phyloP scores from a whole-genome alignment of 1,140 invertebrate species.

The Adoxophyes honmai region DNA sequence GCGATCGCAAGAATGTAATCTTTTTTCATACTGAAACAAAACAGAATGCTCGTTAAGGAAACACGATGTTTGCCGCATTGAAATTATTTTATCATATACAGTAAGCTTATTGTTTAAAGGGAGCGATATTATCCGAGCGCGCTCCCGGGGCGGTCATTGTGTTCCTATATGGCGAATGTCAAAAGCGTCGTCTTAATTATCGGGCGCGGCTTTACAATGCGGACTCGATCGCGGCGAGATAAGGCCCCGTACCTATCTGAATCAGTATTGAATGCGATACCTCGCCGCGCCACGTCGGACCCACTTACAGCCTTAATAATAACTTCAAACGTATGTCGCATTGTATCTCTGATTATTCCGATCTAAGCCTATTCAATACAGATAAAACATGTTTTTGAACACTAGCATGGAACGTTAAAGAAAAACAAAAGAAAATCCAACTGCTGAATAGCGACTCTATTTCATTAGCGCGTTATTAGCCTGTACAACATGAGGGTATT shows the following conservation, averaged over 20 bases:
- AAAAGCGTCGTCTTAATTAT: slow-evolving; percentile 77
- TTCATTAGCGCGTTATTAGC: not conserved
- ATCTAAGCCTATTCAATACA: slow-evolving; percentile 67
- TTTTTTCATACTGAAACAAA: slow-evolving; percentile 19
- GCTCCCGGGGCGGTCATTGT: slow-evolving; percentile 73
- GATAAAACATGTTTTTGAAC: slow-evolving; percentile 58
- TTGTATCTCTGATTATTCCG: slow-evolving; percentile 71
- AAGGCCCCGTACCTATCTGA: slow-evolving; percentile 62
- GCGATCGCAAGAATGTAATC: not conserved
- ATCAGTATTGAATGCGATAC: slow-evolving; percentile 64
- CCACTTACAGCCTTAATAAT: slow-evolving; percentile 70
- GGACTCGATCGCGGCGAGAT: slow-evolving; percentile 72
- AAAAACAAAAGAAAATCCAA: slow-evolving; percentile 40
- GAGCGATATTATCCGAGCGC: slow-evolving; percentile 65
- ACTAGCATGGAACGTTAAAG: slow-evolving; percentile 43
- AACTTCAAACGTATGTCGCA: slow-evolving; percentile 72
- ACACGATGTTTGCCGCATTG: slow-evolving; percentile 63
- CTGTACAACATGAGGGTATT: too few species aligned
- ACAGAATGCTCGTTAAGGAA: slow-evolving; percentile 59
- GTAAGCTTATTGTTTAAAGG: slow-evolving; percentile 69
- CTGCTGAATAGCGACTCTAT: slow-evolving; percentile 23
- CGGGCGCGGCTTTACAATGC: slow-evolving; percentile 71
- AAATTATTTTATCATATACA: slow-evolving; percentile 73
- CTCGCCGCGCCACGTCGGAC: slow-evolving; percentile 42
- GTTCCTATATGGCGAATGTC: slow-evolving; percentile 76